These are phyloP conservation scores for Neomorphus geoffroyi DNA, from an alignment of 2,797 vertebrate genomes.

Conservation along the genomic window DNA sequence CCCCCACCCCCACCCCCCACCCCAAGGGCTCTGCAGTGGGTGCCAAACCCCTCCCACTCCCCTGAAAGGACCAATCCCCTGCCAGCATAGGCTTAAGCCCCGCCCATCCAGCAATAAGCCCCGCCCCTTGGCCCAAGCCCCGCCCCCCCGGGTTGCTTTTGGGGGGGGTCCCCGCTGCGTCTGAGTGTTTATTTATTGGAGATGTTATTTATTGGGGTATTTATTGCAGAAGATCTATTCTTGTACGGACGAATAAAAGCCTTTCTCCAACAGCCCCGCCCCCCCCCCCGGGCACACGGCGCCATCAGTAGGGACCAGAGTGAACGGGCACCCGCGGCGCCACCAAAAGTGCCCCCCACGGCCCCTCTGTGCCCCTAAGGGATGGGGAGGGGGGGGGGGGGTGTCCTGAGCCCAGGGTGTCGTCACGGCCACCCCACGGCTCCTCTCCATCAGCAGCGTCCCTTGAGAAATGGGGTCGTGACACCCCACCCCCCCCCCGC, in stretches of 20 bases:
- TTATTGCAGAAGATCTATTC: constrained; percentile 85
- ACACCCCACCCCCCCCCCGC: too few species aligned
- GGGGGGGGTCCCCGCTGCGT: constrained; percentile 63
- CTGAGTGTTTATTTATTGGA: constrained; percentile 83
- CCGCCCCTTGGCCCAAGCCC: background rate
- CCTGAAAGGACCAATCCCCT: background rate
- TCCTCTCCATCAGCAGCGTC: too few species aligned
- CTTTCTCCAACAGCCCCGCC: constrained; percentile 60
- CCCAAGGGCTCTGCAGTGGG: too few species aligned
- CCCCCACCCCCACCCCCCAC: too few species aligned
- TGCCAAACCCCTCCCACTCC: background rate
- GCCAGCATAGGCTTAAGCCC: background rate
- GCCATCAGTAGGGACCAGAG: background rate
- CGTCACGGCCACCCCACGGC: too few species aligned
- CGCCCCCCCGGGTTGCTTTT: background rate
- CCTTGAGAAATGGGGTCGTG: too few species aligned
- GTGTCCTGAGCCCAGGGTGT: too few species aligned
- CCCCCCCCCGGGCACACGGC: fast-evolving
- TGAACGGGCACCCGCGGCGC: too few species aligned
- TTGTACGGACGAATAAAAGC: constrained; percentile 83
- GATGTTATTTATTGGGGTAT: constrained; percentile 84
- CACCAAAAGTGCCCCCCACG: too few species aligned
- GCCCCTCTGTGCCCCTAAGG: too few species aligned
- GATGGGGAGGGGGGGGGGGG: too few species aligned
- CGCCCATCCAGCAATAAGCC: background rate